These are phyloP conservation scores for Idaea dimidiata DNA, from an alignment of 2,888 invertebrate species.

Conservation along the genomic window DNA sequence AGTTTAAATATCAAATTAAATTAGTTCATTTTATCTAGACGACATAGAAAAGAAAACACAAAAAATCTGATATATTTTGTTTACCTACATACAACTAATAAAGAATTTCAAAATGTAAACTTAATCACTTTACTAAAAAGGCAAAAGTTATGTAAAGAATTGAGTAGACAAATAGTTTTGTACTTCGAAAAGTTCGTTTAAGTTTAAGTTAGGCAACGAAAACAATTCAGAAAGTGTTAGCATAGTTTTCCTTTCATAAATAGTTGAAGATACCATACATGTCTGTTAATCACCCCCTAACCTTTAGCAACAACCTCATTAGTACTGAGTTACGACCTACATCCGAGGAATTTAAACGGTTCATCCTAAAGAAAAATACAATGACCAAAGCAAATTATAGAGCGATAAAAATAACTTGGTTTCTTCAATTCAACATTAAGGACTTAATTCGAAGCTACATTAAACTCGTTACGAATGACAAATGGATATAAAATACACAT, in stretches of 20 bases:
- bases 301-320: constrained; percentile 44
- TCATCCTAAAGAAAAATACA: constrained; percentile 13
- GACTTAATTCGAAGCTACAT: constrained; percentile 41
- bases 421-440: constrained; percentile 40
- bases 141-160: background rate
- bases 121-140: background rate
- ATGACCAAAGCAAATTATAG: constrained; percentile 27
- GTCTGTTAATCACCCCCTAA: constrained; percentile 32
- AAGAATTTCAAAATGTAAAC: background rate
- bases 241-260: constrained; percentile 20
- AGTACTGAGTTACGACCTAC: constrained; percentile 42
- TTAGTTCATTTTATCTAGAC: too few species aligned
- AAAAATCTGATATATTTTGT: too few species aligned
- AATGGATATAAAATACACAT: constrained; percentile 63
- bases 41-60: too few species aligned
- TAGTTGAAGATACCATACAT: constrained; percentile 14
- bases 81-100: too few species aligned
- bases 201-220: constrained; percentile 4
- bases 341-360: constrained; percentile 37
- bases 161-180: background rate
- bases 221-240: constrained; percentile 10
- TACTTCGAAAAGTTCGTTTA: background rate
- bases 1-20: too few species aligned
- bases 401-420: constrained; percentile 27
- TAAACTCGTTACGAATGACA: constrained; percentile 58